Evolutionary conservation across 1,140 invertebrate species (phyloP).

Genomic region (Melanaphis sacchari): DNA sequence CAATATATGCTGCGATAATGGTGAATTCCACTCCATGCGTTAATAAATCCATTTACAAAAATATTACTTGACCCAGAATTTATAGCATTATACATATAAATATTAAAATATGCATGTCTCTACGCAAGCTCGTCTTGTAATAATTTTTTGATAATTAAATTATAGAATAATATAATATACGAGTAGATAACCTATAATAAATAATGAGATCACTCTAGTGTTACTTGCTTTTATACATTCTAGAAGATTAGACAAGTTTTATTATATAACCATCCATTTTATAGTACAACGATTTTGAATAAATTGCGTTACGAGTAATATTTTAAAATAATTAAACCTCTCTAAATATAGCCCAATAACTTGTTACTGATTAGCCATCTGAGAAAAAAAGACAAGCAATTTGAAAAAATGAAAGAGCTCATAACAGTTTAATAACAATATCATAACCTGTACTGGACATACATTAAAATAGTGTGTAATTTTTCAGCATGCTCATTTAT

Average conservation of each 20-base stretch:
- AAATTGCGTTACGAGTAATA: background rate
- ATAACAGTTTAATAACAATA: background rate
- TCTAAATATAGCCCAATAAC: background rate
- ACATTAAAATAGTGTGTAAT: background rate
- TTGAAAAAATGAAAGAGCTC: background rate
- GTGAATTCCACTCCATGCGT: background rate
- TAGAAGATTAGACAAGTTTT: conserved; percentile 1
- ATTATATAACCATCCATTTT: background rate
- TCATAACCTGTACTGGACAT: background rate
- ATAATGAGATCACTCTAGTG: background rate
- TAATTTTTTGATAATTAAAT: background rate
- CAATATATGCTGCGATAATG: background rate
- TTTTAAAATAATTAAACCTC: background rate
- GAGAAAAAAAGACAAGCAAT: background rate
- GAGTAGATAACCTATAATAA: conserved; percentile 15
- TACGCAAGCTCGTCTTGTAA: background rate
- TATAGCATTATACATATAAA: background rate
- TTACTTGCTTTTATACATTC: background rate
- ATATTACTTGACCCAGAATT: background rate
- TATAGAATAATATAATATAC: background rate
- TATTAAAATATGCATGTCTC: background rate
- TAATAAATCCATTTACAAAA: conserved; percentile 17
- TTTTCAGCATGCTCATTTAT: background rate
- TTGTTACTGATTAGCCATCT: too few species aligned
- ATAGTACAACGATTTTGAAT: background rate